These are phyloP conservation scores for Lasiommata megera DNA, from an alignment of 2,888 invertebrate genomes.

Conservation along the genomic window DNA sequence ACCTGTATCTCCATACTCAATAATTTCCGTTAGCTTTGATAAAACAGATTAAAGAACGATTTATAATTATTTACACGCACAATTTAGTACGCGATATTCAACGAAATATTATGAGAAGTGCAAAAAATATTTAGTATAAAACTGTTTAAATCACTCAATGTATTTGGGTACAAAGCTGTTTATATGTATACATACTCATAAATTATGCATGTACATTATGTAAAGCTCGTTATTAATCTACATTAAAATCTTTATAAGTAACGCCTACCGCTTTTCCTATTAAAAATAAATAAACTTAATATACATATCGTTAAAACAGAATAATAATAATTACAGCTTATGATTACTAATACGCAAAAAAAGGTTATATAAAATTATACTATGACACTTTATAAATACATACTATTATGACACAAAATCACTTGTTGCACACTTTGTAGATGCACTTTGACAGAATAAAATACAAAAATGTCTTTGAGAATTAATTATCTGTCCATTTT, in stretches of 20 bases:
- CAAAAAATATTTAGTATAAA: background rate
- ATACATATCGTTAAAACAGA: slow-evolving; percentile 13
- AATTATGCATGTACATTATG: slow-evolving; percentile 56
- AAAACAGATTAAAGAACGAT: background rate
- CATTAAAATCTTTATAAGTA: slow-evolving; percentile 18
- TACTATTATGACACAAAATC: slow-evolving; percentile 13
- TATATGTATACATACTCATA: slow-evolving; percentile 43
- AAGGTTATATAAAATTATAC: slow-evolving; percentile 17
- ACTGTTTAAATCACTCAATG: slow-evolving; percentile 12
- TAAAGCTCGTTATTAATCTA: slow-evolving; percentile 50
- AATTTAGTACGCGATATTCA: slow-evolving; percentile 11
- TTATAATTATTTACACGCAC: slow-evolving; percentile 15
- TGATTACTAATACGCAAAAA: slow-evolving; percentile 7
- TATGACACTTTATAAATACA: slow-evolving; percentile 7
- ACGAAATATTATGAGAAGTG: slow-evolving; percentile 3
- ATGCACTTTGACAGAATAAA: background rate
- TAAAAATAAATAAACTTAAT: background rate
- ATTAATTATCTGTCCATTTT: background rate
- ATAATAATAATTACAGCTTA: slow-evolving; percentile 10
- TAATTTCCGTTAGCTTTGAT: too few relatives aligned
- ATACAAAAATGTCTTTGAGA: background rate
- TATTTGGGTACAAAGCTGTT: slow-evolving; percentile 40
- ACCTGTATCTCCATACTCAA: too few relatives aligned
- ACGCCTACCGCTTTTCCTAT: slow-evolving; percentile 21
- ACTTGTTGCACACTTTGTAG: slow-evolving; percentile 23